Evolutionary conservation across 2,797 vertebrate species (phyloP), one percentile per base, ranked within the genome.

Genomic region (Kryptolebias ocellatus): DNA sequence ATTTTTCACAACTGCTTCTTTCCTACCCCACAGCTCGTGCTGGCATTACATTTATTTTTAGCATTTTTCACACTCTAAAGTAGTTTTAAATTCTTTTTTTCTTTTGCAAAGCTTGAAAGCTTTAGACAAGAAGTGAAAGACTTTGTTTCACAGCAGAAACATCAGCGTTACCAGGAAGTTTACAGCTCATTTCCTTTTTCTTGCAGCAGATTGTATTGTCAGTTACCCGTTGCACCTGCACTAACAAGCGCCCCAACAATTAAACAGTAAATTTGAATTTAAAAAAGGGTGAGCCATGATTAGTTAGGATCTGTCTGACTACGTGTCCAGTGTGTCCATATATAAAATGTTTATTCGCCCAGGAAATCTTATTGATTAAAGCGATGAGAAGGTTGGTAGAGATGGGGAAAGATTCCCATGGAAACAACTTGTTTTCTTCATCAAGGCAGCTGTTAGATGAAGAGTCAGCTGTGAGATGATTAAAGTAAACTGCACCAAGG

Each of bases 391-490:
- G 42, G 37, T 34, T 59, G 6, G 54, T 59, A 59, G 64, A 47
- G 64, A 67, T 57, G 24, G 24, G 20, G 59, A 62, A 56, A 52
- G 46, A 67, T 58, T 0, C 0, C 61, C 45, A 28, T 62, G 49
- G 68, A 50, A 2, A 60, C 0, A 0, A 60, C 46, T 46, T 37
- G 39, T 53, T 56, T 24, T 18, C 28, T 5, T 55, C 60, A 65
- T 61, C 28, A 47, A 57, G 47, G 24, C 11, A 7, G 37, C 27
- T 64, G 50, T 64, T 18, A 50, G 56, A 60, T 60, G 52, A 70
- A 50, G 15, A 49, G 12, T 39, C 16, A 12, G 37, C 64, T 55
- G 39, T 55, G 37, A 59, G 27, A 54, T 50, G 6, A 37, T 31
- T 55, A 45, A 45, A 42, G 29, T 60, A 15, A 16, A 49, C 24